Evolutionary conservation across 2,797 vertebrate species (phyloP), one percentile per base, ranked within the genome.

Genomic region (Rhinella marina): DNA sequence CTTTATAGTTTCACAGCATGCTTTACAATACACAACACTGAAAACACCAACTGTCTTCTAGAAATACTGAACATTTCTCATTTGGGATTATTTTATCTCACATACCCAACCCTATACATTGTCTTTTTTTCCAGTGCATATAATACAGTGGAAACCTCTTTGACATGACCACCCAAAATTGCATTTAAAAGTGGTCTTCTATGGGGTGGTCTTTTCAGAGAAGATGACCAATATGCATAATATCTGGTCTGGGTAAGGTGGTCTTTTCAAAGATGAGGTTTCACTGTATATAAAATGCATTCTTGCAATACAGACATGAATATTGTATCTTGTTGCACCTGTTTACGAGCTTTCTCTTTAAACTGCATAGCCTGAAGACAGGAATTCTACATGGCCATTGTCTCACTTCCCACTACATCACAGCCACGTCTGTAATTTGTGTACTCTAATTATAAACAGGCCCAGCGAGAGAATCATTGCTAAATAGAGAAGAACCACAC

Each of bases 331-430:
- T 56, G 52, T 54, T 27, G 61, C 64, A 66, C 50, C 72, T 41
- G 83, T 41, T 75, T 62, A n/a, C n/a, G 16, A 77, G 54, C 59
- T 29, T 54, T 85, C 73, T 29, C 72, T 85, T 48, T 76, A 85
- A 50, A 78, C 59, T 62, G 61, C 73, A 78, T 27, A 66, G 84
- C 84, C 73, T 32, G 21, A 64, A 62, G 73, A 66, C 59, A 85
- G 59, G n/a, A 61, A 77, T 78, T 78, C 32, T 29, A 27, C 56
- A 23, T 2, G 32, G 29, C 57, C 72, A 77, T 85, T 85, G 72
- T 77, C 57, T 61, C 23, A 57, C 56, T 75, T 76, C 84, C 57
- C 27, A 6, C 19, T 10, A 7, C 3, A 52, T 85, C 19, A 64
- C 27, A 21, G 32, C 72, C 41, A 21, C n/a, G 41, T 85, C 23